Evolutionary conservation across 2,797 vertebrate species (phyloP), one percentile per base, ranked within the genome.

Genomic region (Parauchenoglanis ngamensis): DNA sequence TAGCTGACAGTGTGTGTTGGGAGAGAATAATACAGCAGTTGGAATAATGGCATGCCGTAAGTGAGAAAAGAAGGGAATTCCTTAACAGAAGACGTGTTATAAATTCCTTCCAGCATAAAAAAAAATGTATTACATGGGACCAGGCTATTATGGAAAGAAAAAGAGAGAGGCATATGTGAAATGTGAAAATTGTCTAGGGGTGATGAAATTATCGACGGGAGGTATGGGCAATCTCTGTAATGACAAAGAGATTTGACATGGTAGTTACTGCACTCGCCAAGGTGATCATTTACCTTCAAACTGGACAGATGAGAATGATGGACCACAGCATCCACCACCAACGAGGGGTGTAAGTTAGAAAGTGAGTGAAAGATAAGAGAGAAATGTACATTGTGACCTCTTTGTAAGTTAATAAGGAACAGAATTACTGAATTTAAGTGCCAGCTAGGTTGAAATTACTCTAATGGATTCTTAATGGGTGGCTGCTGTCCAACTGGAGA

Each of bases 231-330:
- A 95, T 95, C 94, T 95, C 90, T 90, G 86, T 94, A 96, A 96
- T 94, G 94, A 94, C 93, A 94, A 93, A 93, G 93, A 93, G 93
- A 94, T 93, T 92, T 94, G 93, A 95, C 94, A 94, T 94, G 94
- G 94, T 94, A 94, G 94, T 95, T 95, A 94, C 93, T 90, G 93
- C 93, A 93, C 94, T 94, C 93, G 93, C 92, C 91, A 93, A 94
- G 94, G 86, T 85, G 93, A 94, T 94, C 91, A 94, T 94, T 94
- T 87, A 92, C 91, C 90, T 77, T 35, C 89, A 90, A 92, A 88
- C 85, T 89, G 90, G 90, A 89, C 92, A 91, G 90, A 93, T 91
- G 90, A 94, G 93, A 91, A 90, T 90, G 93, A 92, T 87, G 87
- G 90, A 90, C 90, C 78, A 83, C 88, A 92, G 84, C 68, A 83